phyloP scores from a whole-genome alignment of 2,797 vertebrate genomes.

The Sebastiscus tertius region DNA sequence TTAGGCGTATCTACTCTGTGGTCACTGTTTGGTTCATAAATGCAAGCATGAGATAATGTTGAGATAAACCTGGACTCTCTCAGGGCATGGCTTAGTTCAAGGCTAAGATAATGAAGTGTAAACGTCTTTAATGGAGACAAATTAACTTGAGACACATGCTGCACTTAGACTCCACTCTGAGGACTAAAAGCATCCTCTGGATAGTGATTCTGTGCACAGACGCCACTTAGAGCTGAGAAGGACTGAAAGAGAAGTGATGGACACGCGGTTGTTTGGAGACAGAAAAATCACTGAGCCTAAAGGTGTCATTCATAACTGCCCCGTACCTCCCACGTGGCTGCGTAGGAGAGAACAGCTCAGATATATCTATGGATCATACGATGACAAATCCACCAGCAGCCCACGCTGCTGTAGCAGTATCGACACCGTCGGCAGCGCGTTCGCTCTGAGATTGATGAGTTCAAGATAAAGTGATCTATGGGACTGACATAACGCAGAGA shows the following conservation, averaged over 20 bases:
- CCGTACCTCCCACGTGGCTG: constrained; percentile 47
- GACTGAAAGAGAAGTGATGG: constrained; percentile 33
- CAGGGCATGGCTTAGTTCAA: background rate
- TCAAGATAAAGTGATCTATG: constrained; percentile 26
- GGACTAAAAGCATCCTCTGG: constrained; percentile 8
- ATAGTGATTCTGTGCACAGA: background rate
- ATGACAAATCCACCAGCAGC: constrained; percentile 54
- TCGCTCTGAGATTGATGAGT: constrained; percentile 37
- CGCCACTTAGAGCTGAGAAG: background rate
- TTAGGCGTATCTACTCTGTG: background rate
- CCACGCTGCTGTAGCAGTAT: constrained; percentile 44
- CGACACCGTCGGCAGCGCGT: constrained; percentile 22
- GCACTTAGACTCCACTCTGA: background rate
- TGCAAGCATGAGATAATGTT: background rate
- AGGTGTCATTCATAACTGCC: constrained; percentile 57
- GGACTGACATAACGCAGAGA: background rate
- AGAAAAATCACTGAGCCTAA: constrained; percentile 31
- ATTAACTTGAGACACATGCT: background rate
- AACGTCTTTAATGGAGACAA: background rate
- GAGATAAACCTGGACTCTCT: background rate
- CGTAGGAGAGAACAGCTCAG: constrained; percentile 51
- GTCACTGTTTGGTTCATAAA: background rate
- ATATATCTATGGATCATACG: constrained; percentile 58
- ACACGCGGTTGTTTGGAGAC: background rate
- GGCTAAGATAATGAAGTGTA: background rate